Percentiles rank a stretch among this genome's conserved stretches.
Evolutionary conservation across 2,113 vertebrate genomes (phyloP).

Genomic region (Nothocercus nigrocapillus): DNA sequence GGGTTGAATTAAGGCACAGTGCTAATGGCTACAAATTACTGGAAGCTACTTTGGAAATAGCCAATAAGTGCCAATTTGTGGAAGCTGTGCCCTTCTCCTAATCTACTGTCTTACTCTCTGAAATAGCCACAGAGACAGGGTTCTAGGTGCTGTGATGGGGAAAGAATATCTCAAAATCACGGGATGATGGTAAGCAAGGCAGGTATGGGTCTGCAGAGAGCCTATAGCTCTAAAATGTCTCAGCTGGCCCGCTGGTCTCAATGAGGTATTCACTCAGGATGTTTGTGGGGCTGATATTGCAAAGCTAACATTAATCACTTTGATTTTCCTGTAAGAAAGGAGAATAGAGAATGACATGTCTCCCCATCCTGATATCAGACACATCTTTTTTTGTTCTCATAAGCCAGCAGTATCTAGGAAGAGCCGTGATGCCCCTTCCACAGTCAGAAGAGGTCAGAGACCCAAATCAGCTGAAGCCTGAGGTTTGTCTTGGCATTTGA

Average conservation of each 20-base stretch:
- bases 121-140: neutral
- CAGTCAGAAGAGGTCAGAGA: neutral
- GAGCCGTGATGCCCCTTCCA: neutral
- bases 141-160: neutral
- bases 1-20: neutral
- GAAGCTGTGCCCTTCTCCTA: neutral
- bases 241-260: neutral
- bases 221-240: neutral
- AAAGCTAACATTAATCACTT: neutral
- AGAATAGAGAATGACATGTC: neutral
- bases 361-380: neutral
- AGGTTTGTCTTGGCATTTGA: neutral
- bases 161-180: neutral
- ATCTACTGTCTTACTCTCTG: neutral
- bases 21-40: conserved; percentile 10
- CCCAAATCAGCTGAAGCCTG: neutral
- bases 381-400: neutral
- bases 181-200: neutral
- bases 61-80: neutral
- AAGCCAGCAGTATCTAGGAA: neutral
- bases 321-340: neutral
- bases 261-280: neutral
- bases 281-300: neutral
- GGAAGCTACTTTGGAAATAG: neutral
- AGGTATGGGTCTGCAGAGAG: neutral